Conservation (phyloP, 2,888 invertebrate genomes). For the Cyrtodaria siliqua region DNA sequence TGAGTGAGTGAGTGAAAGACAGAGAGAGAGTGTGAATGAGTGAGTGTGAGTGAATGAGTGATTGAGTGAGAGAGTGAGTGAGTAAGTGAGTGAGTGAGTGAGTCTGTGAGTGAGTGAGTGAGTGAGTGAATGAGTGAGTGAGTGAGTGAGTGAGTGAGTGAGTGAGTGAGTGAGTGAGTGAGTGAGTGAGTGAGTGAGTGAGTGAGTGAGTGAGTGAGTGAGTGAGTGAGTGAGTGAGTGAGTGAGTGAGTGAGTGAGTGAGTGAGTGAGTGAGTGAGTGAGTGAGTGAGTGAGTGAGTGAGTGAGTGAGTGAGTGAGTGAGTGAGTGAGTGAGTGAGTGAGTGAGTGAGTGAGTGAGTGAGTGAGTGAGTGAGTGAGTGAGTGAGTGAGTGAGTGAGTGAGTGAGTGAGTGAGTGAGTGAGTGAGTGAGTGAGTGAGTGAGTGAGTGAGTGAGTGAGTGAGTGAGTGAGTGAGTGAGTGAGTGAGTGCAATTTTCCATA, state of each 20-base stretch:
- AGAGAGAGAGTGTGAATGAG: no score
- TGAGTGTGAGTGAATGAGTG: no score
- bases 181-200: constrained; percentile 19
- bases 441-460: constrained; percentile 30
- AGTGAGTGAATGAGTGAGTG: constrained; percentile 21
- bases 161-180: constrained; percentile 22
- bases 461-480: constrained; percentile 30
- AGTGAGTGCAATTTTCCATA: constrained; percentile 2
- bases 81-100: no score
- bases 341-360: constrained; percentile 12
- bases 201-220: constrained; percentile 12
- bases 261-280: constrained; percentile 13
- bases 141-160: constrained; percentile 23
- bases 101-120: constrained; percentile 2
- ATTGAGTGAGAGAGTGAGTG: no score
- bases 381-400: constrained; percentile 11
- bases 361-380: constrained; percentile 7
- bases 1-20: no score
- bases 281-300: constrained; percentile 7
- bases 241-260: constrained; percentile 13
- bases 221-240: constrained; percentile 9
- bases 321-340: constrained; percentile 9
- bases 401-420: constrained; percentile 13
- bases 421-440: constrained; percentile 15
- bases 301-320: constrained; percentile 11